Evolutionary conservation across 1,140 invertebrate species (phyloP).

Genomic region (Macrobrachium rosenbergii): DNA sequence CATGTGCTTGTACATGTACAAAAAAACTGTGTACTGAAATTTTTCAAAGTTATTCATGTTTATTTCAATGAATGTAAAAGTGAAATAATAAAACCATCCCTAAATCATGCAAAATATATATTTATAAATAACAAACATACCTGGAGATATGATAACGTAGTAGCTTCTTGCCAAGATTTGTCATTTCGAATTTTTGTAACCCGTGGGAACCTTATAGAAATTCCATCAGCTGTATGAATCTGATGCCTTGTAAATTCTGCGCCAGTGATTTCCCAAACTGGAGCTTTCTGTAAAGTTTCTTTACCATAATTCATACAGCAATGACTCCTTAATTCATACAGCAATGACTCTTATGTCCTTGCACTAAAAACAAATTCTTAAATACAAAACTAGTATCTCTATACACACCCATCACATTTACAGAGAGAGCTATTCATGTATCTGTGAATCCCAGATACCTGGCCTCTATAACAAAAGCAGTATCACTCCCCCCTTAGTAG

Average conservation of each 20-base stretch:
- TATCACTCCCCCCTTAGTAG: too few relatives aligned
- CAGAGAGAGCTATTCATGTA: too few relatives aligned
- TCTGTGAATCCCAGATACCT: too few relatives aligned
- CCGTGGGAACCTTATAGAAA: constrained; percentile 93
- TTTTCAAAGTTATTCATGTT: too few relatives aligned
- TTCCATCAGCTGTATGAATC: constrained; percentile 89
- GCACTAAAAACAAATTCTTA: constrained; percentile 1
- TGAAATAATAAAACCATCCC: too few relatives aligned
- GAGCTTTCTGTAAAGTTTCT: constrained; percentile 72
- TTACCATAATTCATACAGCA: background rate
- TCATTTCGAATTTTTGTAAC: constrained; percentile 87
- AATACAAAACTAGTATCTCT: background rate
- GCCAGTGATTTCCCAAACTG: constrained; percentile 94
- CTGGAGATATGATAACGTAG: constrained; percentile 68
- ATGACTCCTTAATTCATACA: background rate
- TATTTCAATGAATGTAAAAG: too few relatives aligned
- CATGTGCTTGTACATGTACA: too few relatives aligned
- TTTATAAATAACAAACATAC: constrained; percentile 26
- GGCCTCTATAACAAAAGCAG: too few relatives aligned
- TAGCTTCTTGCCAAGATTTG: constrained; percentile 88
- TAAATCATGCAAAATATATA: background rate
- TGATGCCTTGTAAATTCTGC: constrained; percentile 91
- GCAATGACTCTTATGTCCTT: background rate
- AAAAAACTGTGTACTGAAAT: too few relatives aligned
- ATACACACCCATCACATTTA: too few relatives aligned